phyloP scores from a whole-genome alignment of 2,113 vertebrate species.

The Paradoxurus hermaphroditus region DNA sequence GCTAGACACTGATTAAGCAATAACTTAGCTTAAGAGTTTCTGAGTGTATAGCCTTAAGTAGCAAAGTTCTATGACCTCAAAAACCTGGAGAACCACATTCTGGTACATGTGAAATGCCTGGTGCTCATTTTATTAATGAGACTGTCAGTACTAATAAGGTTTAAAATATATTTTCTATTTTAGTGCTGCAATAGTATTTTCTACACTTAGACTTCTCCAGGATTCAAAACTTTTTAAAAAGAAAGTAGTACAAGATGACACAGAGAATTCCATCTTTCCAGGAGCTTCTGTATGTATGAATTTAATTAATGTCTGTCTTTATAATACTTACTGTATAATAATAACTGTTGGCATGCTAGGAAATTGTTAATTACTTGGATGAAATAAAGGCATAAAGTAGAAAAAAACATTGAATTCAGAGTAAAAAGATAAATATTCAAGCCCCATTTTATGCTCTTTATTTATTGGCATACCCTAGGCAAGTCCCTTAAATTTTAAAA shows the following conservation, averaged over 20 bases:
- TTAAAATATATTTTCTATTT: conserved; percentile 40
- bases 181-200: conserved; percentile 88
- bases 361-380: not conserved
- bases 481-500: not conserved
- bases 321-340: not conserved
- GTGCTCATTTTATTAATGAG: conserved; percentile 1
- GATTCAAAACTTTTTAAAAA: conserved; percentile 82
- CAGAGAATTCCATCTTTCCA: conserved; percentile 25
- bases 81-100: not conserved
- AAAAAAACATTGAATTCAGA: not conserved
- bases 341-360: not conserved
- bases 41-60: not conserved
- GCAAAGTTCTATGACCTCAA: not conserved
- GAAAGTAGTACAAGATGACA: not conserved
- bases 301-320: conserved; percentile 14
- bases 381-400: not conserved
- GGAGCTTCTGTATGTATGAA: conserved; percentile 68
- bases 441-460: not conserved
- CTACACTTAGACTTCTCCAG: conserved; percentile 88
- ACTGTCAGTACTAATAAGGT: not conserved
- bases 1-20: not conserved
- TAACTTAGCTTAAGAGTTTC: conserved; percentile 15
- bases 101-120: not conserved
- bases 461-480: not conserved
- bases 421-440: not conserved